These are phyloP conservation scores for Ginglymostoma cirratum DNA, from an alignment of 2,113 vertebrate genomes.

Conservation along the genomic window DNA sequence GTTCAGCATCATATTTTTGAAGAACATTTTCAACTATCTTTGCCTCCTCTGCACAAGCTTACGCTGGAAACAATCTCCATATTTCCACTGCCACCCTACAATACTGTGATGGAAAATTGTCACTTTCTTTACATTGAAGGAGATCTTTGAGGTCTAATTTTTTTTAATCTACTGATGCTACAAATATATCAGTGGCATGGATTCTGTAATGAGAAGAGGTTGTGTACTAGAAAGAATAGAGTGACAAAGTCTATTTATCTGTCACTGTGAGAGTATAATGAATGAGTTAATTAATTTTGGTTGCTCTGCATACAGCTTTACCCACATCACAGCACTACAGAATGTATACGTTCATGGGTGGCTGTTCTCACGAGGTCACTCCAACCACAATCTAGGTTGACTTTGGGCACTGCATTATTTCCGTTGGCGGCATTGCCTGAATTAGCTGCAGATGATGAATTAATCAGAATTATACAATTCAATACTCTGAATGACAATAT, in stretches of 20 bases:
- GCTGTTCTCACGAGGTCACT: slow-evolving; percentile 13
- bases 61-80: too few species aligned
- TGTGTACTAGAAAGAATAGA: neutral
- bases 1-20: neutral
- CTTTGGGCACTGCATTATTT: slow-evolving; percentile 27
- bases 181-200: neutral
- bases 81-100: neutral
- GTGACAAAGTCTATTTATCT: neutral
- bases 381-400: slow-evolving; percentile 32
- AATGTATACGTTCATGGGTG: neutral
- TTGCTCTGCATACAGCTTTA: neutral
- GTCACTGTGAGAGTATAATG: neutral
- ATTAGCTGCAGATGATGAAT: slow-evolving; percentile 16
- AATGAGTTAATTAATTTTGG: slow-evolving; percentile 25
- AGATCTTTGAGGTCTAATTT: neutral
- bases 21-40: neutral
- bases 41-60: neutral
- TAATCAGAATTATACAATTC: slow-evolving; percentile 29
- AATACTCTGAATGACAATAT: slow-evolving; percentile 5
- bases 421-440: neutral
- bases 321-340: neutral
- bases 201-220: neutral
- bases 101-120: neutral
- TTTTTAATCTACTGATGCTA: neutral
- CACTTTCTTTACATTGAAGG: neutral